phyloP scores from a whole-genome alignment of 2,888 invertebrate species.

The Amphipyra berbera region DNA sequence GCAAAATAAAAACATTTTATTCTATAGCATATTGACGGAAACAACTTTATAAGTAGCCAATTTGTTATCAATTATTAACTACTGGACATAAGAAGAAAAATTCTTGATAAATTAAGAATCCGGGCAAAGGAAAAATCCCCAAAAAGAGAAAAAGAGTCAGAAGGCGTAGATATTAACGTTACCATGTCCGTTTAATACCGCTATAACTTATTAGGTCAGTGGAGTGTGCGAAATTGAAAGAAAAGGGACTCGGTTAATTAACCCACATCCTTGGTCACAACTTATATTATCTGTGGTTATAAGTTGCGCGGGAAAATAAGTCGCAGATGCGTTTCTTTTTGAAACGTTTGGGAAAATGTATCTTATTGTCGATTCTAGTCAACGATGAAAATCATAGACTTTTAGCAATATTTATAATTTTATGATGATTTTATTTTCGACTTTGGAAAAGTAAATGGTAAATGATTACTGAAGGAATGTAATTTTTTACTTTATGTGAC shows the following conservation, averaged over 20 bases:
- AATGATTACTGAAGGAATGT: no score
- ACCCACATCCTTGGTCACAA: conserved; percentile 24
- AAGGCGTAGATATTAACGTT: conserved; percentile 11
- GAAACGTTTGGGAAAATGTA: conserved; percentile 7
- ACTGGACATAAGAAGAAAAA: not conserved
- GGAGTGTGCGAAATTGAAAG: conserved; percentile 40
- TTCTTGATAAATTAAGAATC: not conserved
- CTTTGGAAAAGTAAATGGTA: no score
- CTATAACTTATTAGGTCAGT: conserved; percentile 41
- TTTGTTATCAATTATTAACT: no score
- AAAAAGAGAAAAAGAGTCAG: not conserved
- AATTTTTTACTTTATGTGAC: no score
- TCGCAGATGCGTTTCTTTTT: conserved; percentile 9
- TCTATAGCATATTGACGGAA: no score
- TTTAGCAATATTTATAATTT: no score
- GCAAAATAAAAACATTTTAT: no score
- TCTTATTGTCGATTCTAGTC: not conserved
- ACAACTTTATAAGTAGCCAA: no score
- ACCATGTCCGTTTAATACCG: conserved; percentile 21
- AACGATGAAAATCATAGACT: no score
- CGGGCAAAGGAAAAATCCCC: not conserved
- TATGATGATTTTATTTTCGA: no score
- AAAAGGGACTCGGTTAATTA: conserved; percentile 43
- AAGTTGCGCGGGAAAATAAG: conserved; percentile 30
- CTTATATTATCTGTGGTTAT: conserved; percentile 34